Base-by-base conservation (phyloP, 1,140 invertebrate genomes). In the Lasioglossum baleicum region DNA sequence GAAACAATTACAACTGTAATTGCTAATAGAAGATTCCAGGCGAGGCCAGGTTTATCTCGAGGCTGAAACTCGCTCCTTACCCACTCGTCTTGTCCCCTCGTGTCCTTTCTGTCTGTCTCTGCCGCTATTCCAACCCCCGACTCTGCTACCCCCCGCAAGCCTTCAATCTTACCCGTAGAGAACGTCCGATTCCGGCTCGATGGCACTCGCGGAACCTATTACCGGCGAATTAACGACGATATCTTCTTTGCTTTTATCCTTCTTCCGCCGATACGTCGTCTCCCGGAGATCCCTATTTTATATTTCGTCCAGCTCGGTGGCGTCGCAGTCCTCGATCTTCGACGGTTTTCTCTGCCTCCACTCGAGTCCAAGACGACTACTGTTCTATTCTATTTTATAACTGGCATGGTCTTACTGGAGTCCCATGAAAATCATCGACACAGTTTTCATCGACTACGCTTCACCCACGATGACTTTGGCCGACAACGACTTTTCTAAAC, bases 1-100 rank as follows among this genome's bases (percentile, higher is more conserved):
- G 91, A 93, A 93, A 93, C 91, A 93, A 93, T 93, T 92, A 93
- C 92, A 93, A 92, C 88, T 93, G 91, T 93, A 93, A 93, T 93
- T 93, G 92, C 92, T 93, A 93, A 93, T 93, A 93, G 92, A 93
- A 93, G 92, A 93, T 92, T 92, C 91, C 90, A 92, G 91, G 90
- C 91, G 91, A 92, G 90, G 90, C 88, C 88, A 90, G 90, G 89
- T 92, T 93, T 93, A 93, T 93, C 91, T 91, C 88, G 72, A 88
- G 84, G 85, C 83, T 87, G 81, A 85, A 88, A 90, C 83, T 81
- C 84, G 80, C 67, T 86, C 66, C 88, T 87, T 87, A 85, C 83
- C 80, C 71, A 58, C 73, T 73, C 78, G 35, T 82, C 82, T 78
- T 78, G 51, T 48, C 81, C 74, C 74, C 53, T 35, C 73, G 56